These are phyloP conservation scores for Synanthedon andrenaeformis DNA, from an alignment of 2,888 invertebrate species.

Conservation along the genomic window DNA sequence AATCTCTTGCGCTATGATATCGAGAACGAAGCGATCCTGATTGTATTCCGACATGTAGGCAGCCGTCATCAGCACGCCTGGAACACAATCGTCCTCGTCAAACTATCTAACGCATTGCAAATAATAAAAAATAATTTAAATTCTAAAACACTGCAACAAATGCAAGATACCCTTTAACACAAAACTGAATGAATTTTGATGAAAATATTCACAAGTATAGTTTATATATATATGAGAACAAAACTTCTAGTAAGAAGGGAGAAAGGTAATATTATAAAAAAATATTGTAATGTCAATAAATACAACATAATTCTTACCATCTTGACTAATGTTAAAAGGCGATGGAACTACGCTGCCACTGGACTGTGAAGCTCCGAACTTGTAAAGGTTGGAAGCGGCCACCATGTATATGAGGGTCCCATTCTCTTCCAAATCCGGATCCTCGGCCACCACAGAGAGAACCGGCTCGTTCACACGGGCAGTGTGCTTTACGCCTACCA, in stretches of 20 bases:
- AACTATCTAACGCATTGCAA: not conserved
- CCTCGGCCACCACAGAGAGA: slow-evolving; percentile 80
- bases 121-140: not conserved
- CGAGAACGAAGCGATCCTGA: slow-evolving; percentile 87
- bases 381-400: slow-evolving; percentile 83
- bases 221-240: too few species aligned
- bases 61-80: slow-evolving; percentile 75
- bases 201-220: too few species aligned
- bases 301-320: slow-evolving; percentile 71
- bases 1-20: slow-evolving; percentile 84
- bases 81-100: not conserved
- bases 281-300: too few species aligned
- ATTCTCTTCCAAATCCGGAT: slow-evolving; percentile 86
- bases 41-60: slow-evolving; percentile 90
- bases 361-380: slow-evolving; percentile 79
- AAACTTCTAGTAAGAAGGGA: too few species aligned
- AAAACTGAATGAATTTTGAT: too few species aligned
- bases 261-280: too few species aligned
- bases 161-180: too few species aligned
- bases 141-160: too few species aligned
- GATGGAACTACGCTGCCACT: slow-evolving; percentile 91
- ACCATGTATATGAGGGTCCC: slow-evolving; percentile 86
- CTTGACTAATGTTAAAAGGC: slow-evolving; percentile 83
- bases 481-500: slow-evolving; percentile 78
- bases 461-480: slow-evolving; percentile 82